Conservation (phyloP, 2,888 invertebrate species). For the Elysia crispata region DNA sequence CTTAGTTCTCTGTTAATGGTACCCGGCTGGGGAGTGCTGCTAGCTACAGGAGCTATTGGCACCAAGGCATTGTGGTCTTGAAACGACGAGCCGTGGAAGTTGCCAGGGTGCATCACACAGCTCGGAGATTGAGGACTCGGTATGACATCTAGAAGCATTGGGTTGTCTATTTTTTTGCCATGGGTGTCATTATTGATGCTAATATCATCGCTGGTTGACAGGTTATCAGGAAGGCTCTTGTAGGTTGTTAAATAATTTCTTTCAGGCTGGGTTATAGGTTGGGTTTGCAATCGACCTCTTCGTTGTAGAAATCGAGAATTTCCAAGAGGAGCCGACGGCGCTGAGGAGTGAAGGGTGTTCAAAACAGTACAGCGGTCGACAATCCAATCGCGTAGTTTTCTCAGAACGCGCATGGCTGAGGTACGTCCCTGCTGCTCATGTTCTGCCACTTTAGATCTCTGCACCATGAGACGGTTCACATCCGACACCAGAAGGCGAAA, state of each 20-base stretch:
- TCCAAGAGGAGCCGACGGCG: not conserved
- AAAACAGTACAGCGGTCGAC: conserved; percentile 52
- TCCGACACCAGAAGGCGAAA: conserved; percentile 61
- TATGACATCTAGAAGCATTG: not conserved
- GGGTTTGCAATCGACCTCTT: not conserved
- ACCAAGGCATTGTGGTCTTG: not conserved
- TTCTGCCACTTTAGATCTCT: conserved; percentile 53
- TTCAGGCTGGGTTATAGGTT: not conserved
- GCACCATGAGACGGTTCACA: conserved; percentile 56
- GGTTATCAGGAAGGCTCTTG: not conserved
- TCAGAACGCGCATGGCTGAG: conserved; percentile 56
- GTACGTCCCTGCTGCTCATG: conserved; percentile 58
- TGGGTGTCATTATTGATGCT: not conserved
- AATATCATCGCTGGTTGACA: not conserved
- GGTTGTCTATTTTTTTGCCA: not conserved
- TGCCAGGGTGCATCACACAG: not conserved
- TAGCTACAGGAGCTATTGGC: conserved; percentile 9
- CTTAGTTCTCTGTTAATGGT: not conserved
- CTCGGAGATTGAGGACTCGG: not conserved
- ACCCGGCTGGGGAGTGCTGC: conserved; percentile 21
- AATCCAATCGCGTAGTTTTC: conserved; percentile 59
- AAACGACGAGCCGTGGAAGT: not conserved
- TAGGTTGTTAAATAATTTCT: not conserved
- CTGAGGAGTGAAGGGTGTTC: conserved; percentile 48
- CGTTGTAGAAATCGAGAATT: conserved; percentile 19